Conservation (phyloP, 2,113 vertebrate genomes). For the Pitta sordida region DNA sequence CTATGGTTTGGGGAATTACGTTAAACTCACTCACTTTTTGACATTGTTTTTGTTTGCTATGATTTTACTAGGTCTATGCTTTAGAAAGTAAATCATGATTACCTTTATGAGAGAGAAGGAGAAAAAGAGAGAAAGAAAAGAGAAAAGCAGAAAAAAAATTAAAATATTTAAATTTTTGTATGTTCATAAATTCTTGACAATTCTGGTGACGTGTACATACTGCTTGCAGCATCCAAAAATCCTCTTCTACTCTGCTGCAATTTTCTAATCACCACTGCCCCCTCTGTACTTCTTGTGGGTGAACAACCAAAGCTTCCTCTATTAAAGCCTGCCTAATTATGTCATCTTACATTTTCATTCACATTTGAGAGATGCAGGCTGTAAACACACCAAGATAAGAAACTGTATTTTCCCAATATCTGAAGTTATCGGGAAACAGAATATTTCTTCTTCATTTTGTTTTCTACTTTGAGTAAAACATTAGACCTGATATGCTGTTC, state of each 20-base stretch:
- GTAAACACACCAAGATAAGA: neutral
- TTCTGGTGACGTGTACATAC: neutral
- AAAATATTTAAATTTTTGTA: neutral
- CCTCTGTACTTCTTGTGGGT: neutral
- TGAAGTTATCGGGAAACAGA: neutral
- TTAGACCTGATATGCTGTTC: neutral
- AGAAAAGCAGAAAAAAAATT: neutral
- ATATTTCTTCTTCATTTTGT: neutral
- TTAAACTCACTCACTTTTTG: neutral
- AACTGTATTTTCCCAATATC: neutral
- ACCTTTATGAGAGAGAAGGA: neutral
- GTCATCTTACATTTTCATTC: neutral
- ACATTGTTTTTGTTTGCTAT: neutral
- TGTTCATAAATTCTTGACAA: neutral
- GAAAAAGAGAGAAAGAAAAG: neutral
- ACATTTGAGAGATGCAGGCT: neutral
- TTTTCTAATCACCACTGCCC: neutral
- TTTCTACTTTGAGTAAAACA: neutral
- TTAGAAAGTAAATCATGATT: neutral
- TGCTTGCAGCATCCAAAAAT: neutral
- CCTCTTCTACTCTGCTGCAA: neutral
- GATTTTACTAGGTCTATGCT: neutral
- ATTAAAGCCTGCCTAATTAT: neutral
- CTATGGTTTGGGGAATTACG: neutral
- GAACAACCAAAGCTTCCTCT: neutral